Evolutionary conservation across 2,888 invertebrate genomes (phyloP), one percentile per base, ranked within the genome.

Genomic region (Dermolepida albohirtum): DNA sequence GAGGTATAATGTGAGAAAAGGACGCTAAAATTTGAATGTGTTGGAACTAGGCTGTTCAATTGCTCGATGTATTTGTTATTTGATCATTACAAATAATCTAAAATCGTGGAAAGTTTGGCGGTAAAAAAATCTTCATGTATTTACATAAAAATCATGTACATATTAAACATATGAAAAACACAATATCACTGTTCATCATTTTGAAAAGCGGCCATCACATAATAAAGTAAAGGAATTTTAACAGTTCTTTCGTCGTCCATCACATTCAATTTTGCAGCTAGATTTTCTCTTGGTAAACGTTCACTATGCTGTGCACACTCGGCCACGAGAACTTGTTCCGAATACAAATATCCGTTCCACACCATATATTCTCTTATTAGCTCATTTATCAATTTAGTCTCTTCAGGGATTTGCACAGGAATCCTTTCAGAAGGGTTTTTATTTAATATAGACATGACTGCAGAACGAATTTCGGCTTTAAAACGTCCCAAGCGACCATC

Each of bases 321-420:
- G 70, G 82, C 78, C 16, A 78, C 74, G 67, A 84, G 72, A 67
- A 83, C 76, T 77, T 83, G 81, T 67, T 83, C 83, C 0, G 89
- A 87, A 73, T 90, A 90, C 27, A 89, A 83, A 74, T 90, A 91
- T 0, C 90, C 91, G 74, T 90, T 90, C 91, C 91, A 91, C 72
- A 88, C 86, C 2, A 91, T 79, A 77, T 91, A 91, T 77, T 91
- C 91, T 67, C 88, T 81, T 5, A 91, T 85, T 0, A 91, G 82
- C 76, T 90, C 89, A 74, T 91, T 91, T 49, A 90, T 83, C 0
- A 91, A 80, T 41, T 86, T 70, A 1, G 83, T 84, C 73, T 84
- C 83, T 49, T 81, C 80, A 1, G 83, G 83, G 34, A 83, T 75
- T 68, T 80, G 76, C 2, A 80, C 80, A 5, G 76, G 75, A 34